A percentile compares a stretch with the other conserved stretches of the same genome.
Evolutionary conservation across 2,888 invertebrate species (phyloP).

Genomic region (Rotaria magnacalcarata): DNA sequence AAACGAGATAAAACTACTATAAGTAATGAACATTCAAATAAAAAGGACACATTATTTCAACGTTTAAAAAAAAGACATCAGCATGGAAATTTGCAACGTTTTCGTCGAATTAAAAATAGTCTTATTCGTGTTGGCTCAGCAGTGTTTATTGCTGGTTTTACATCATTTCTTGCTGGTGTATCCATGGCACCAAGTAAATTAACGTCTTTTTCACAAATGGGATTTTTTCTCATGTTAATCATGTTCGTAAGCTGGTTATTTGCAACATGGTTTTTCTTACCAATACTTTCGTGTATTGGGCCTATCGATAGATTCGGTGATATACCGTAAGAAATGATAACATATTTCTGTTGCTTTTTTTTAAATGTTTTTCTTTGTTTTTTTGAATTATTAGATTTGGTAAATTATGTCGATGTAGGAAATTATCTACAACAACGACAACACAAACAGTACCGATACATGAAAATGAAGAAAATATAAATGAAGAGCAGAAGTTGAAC

Average conservation of each 20-base stretch:
- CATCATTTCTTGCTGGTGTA: conserved; percentile 77
- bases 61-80: not conserved
- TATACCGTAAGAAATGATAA: not conserved
- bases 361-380: not conserved
- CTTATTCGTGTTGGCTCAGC: conserved; percentile 69
- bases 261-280: conserved; percentile 54
- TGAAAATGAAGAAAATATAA: not conserved
- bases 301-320: conserved; percentile 45
- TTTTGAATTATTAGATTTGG: not conserved
- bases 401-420: not conserved
- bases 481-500: not conserved
- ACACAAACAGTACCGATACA: not conserved
- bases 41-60: not conserved
- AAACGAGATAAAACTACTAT: no score
- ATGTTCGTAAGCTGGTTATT: conserved; percentile 77
- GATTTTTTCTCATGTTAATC: conserved; percentile 75
- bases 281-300: conserved; percentile 47
- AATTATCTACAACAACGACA: not conserved
- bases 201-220: conserved; percentile 82
- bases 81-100: conserved; percentile 30
- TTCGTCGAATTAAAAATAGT: conserved; percentile 38
- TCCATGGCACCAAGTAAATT: conserved; percentile 78
- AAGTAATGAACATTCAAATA: not conserved
- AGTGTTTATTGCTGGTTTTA: conserved; percentile 76
- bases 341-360: no score